phyloP scores from a whole-genome alignment of 2,888 invertebrate species.

The Drosophila rubida region DNA sequence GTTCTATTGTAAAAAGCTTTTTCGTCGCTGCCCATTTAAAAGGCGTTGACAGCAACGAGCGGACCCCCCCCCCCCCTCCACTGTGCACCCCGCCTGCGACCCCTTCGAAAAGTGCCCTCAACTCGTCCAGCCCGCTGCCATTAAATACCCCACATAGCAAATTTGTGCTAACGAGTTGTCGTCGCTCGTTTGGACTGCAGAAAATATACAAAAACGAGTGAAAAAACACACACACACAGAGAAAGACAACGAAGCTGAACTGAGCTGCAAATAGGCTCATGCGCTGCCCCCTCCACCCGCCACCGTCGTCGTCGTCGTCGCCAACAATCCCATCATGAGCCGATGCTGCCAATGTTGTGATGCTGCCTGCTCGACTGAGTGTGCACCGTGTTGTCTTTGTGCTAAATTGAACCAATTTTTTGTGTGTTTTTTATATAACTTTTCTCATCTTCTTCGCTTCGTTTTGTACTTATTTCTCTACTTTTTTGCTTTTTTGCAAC shows the following conservation, averaged over 20 bases:
- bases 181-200: constrained; percentile 58
- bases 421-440: constrained; percentile 42
- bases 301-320: not conserved
- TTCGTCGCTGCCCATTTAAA: constrained; percentile 72
- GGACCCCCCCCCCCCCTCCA: constrained; percentile 3
- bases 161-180: constrained; percentile 79
- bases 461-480: constrained; percentile 22
- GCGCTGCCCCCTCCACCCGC: constrained; percentile 1
- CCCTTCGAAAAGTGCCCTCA: constrained; percentile 13
- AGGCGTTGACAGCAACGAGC: constrained; percentile 73
- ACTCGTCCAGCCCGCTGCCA: constrained; percentile 10
- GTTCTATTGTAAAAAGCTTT: constrained; percentile 68
- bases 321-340: constrained; percentile 19
- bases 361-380: constrained; percentile 4
- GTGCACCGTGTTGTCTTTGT: constrained; percentile 68
- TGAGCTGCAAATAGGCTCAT: constrained; percentile 54
- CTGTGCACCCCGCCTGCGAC: not conserved
- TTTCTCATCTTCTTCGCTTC: constrained; percentile 26
- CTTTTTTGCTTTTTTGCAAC: constrained; percentile 33
- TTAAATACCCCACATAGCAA: constrained; percentile 61
- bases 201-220: constrained; percentile 15
- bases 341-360: constrained; percentile 56
- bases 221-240: too few relatives aligned
- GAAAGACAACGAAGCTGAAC: constrained; percentile 40
- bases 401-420: constrained; percentile 78